A percentile compares a stretch with the other conserved stretches of the same genome.
These are phyloP conservation scores for Oncopeltus fasciatus DNA, from an alignment of 1,140 invertebrate species.

Conservation along the genomic window DNA sequence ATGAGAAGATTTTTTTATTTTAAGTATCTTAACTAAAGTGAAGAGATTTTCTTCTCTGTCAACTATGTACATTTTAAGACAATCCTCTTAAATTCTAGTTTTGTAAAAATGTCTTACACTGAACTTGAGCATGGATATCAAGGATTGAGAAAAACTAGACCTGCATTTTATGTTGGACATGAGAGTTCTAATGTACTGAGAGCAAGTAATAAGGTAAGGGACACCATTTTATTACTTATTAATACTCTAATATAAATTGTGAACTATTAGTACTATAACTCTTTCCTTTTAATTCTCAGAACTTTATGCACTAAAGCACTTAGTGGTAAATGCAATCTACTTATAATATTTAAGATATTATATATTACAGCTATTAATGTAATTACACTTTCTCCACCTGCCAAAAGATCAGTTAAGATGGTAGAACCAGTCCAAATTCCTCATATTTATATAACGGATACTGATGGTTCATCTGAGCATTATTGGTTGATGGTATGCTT, in stretches of 20 bases:
- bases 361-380: background rate
- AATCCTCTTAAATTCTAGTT: no score
- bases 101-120: constrained; percentile 65
- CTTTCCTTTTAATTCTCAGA: no score
- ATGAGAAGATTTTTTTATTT: no score
- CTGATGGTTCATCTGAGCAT: constrained; percentile 15
- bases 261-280: no score
- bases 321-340: background rate
- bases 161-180: constrained; percentile 48
- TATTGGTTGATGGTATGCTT: constrained; percentile 12
- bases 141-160: constrained; percentile 50
- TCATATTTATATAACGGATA: constrained; percentile 16
- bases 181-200: constrained; percentile 20
- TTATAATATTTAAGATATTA: background rate
- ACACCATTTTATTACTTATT: no score
- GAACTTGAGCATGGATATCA: constrained; percentile 80
- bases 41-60: no score
- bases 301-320: no score
- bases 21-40: no score
- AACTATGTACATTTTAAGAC: no score
- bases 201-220: constrained; percentile 1
- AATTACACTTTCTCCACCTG: constrained; percentile 2
- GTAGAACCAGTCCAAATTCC: constrained; percentile 8
- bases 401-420: constrained; percentile 9
- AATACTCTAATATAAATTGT: no score